These are phyloP conservation scores for Mamestra configurata DNA, from an alignment of 1,140 invertebrate genomes.

Conservation along the genomic window DNA sequence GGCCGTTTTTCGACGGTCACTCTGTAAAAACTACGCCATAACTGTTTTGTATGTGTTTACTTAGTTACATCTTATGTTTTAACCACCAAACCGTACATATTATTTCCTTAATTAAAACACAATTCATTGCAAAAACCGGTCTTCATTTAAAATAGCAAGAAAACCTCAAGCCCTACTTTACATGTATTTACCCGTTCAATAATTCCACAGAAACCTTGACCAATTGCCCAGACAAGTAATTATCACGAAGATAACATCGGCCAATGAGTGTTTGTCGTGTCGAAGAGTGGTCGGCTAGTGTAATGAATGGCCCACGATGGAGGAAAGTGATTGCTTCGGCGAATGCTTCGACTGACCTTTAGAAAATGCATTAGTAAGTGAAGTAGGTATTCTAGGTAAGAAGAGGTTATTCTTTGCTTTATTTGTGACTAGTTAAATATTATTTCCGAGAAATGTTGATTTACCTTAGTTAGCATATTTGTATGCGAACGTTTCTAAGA, in stretches of 20 bases:
- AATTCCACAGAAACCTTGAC: conserved; percentile 3
- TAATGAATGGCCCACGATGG: conserved; percentile 15
- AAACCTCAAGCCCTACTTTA: no score
- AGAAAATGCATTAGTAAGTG: conserved; percentile 1
- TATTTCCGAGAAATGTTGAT: no score
- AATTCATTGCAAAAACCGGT: no score
- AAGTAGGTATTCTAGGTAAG: background rate
- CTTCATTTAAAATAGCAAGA: no score
- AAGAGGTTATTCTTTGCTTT: background rate
- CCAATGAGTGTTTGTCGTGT: conserved; percentile 27
- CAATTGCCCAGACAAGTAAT: conserved; percentile 6
- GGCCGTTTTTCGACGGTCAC: no score
- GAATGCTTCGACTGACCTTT: background rate
- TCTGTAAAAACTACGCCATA: no score
- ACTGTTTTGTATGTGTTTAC: no score
- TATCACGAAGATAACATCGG: conserved; percentile 1
- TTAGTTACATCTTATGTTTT: no score
- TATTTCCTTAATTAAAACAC: no score
- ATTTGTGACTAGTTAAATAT: background rate
- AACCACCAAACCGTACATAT: no score
- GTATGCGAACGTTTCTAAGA: no score
- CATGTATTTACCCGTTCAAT: background rate
- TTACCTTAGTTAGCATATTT: no score
- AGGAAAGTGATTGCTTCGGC: conserved; percentile 8
- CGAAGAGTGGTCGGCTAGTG: background rate